Base-by-base conservation (phyloP, 2,888 invertebrate genomes). In the Sarcophaga caerulescens region DNA sequence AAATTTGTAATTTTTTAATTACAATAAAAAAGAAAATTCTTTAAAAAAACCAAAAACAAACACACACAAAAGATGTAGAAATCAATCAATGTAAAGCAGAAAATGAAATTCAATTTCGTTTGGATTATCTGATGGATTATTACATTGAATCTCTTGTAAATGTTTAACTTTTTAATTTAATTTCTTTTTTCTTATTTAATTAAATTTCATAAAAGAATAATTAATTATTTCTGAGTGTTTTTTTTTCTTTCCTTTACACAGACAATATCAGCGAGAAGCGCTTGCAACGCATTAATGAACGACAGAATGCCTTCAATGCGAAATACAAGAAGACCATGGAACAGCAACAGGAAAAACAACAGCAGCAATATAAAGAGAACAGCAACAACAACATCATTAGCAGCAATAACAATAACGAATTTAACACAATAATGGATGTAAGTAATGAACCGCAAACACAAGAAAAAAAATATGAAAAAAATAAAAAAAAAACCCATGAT, bases 271-370 rank as follows among this genome's bases (percentile, higher is more conserved):
- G 94, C 90, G 90, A 93, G 79, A 93, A 94, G 85, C 95, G 95
- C 91, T 94, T 95, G 91, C 95, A 95, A 91, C 94, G 95, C 62
- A 94, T 95, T 89, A 93, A 94, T 17, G 95, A 95, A 89, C 93
- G 95, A 73, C 93, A 95, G 90, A 94, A 94, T 90, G 94, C 89
- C 84, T 95, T 95, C 90, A 94, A 95, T 94, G 94, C 93, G 90
- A 96, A 95, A 92, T 95, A 95, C 92, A 95, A 95, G 92, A 94
- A 95, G 85, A 95, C 95, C 23, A 92, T 95, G 87, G 94, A 95
- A 89, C 95, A 94, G 65, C 87, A 88, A n/a, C 84, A 88, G 63
- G 89, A 90, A 63, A 90, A 91, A 74, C 90, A 91, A 75, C 88
- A 89, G 59, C 90, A 90, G 82, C 90, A 90, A 78, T 81, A 92